Evolutionary conservation across 2,888 invertebrate species (phyloP), one percentile per base, ranked within the genome.

Genomic region (Pseudococcus jackbeardsleyi): DNA sequence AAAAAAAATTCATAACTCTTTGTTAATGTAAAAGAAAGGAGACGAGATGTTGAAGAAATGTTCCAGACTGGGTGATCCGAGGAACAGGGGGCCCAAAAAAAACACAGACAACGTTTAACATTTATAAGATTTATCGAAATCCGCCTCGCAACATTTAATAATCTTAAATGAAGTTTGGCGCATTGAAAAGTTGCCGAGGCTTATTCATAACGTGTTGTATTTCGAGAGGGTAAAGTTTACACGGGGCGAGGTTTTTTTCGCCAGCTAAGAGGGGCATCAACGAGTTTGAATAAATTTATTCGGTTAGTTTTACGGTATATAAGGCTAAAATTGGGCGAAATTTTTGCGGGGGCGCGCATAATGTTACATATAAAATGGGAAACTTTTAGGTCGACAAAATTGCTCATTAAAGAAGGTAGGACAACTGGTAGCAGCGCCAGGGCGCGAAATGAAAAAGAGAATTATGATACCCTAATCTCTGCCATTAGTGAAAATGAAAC

Each of bases 371-470:
- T 79, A 79, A 79, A 79, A 79, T 79, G 26, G 26, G 79, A 79
- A 79, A 79, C 79, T 79, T 79, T 79, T 79, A 79, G 26, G 79
- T 79, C 79, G 79, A 42, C 79, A 42, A 79, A 79, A 79, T 79
- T 79, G 79, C 79, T 79, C 79, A 79, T 79, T 79, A 79, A 79
- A 79, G 79, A 79, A 79, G 79, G 79, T 79, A 79, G 79, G 79
- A 79, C 79, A 79, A 79, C 79, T 79, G 79, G 79, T 79, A 42
- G 26, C 26, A 33, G 26, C 26, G 26, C 26, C 26, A 33, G 26
- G 26, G 79, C 79, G 79, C 79, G 79, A 79, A 79, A 79, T 79
- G 79, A 79, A 79, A 79, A 79, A 79, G 79, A 79, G 79, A 79
- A 79, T 79, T 79, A 79, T 79, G 79, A 79, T 79, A 79, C 79